Base-by-base conservation (phyloP, 2,888 invertebrate species). In the Sarcophaga subvicina region DNA sequence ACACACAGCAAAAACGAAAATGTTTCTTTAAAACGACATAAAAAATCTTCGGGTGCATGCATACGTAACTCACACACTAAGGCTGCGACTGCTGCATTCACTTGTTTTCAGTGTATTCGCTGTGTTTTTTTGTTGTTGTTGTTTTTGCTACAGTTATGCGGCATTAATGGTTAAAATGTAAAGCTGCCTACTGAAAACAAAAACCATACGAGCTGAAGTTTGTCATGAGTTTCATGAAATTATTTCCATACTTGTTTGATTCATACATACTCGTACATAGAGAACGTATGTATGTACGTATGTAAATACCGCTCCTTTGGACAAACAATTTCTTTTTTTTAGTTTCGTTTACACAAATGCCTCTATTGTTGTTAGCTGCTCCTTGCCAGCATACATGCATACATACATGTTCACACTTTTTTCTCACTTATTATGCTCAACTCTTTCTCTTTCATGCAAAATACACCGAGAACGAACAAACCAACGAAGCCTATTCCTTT, bases 141-240 rank as follows among this genome's bases (percentile, higher is more conserved):
- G 4, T 27, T 37, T 37, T 37, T 37, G 37, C 8, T 37, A 10
- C 8, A 37, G 10, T 8, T 37, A 69, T 64, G 77, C 22, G 25
- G 49, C 77, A 63, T 59, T 70, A 27, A 45, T 83, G 81, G 64
- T 78, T 81, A 67, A 86, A 54, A 87, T 78, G 84, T 87, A 87
- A 87, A 87, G 78, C 79, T 84, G 78, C 79, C 87, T 62, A 87
- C 79, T 84, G 84, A 84, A 87, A 87, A 79, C 75, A 84, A 84
- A 87, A 87, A 79, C 75, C 81, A 81, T 81, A 87, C 79, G 80
- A 83, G 84, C 78, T 80, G 75, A 75, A 81, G 80, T 75, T 78
- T 78, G 71, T 78, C 71, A 81, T 84, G 78, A 84, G 78, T 78
- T 71, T 75, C 66, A 73, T 70, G 25, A 60, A 73, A 62, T 49